Base-by-base conservation (phyloP, 2,888 invertebrate species). In the Calliphora vomitoria region DNA sequence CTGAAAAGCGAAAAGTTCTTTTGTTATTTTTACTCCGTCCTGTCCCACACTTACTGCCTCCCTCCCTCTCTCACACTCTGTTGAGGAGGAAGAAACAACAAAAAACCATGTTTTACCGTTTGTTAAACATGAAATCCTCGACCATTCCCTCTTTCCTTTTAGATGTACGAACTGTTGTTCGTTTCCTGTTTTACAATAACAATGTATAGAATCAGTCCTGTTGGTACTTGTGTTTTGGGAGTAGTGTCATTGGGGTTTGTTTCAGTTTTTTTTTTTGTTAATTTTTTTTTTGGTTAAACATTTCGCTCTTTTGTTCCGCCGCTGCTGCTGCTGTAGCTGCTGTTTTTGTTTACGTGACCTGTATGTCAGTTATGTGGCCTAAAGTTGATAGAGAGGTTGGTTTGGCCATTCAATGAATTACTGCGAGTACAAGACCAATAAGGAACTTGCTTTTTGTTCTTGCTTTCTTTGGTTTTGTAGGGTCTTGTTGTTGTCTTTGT, bases 311-410 rank as follows among this genome's bases (percentile, higher is more conserved):
- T 82, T 82, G 35, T 68, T 82, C 25, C 2, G 13, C 15, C 15
- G 58, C 41, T 76, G 20, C 35, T 44, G 25, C 47, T 58, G 15
- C 8, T 35, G 31, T 10, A 68, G 11, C 25, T 64, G 71, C n/a
- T 50, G 25, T 44, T 71, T 74, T 44, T 85, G 62, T 69, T 85
- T 85, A 81, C 75, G 80, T 85, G 75, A 75, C 85, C 75, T 80
- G 68, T 80, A 69, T 80, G 64, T 38, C 75, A 69, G 44, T 35
- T 47, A 44, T 75, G 68, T 64, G 69, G 38, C 75, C 79, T 31
- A 50, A 60, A 60, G 58, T 41, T 74, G 74, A 68, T 53, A 68
- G 18, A 75, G 69, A 50, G 60, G 38, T 50, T 53, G 82, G 5
- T 69, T 62, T 69, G 60, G 20, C 10, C 69, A 15, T 41, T 76